Conservation (phyloP, 2,113 vertebrate species). For the Diglossa brunneiventris region DNA sequence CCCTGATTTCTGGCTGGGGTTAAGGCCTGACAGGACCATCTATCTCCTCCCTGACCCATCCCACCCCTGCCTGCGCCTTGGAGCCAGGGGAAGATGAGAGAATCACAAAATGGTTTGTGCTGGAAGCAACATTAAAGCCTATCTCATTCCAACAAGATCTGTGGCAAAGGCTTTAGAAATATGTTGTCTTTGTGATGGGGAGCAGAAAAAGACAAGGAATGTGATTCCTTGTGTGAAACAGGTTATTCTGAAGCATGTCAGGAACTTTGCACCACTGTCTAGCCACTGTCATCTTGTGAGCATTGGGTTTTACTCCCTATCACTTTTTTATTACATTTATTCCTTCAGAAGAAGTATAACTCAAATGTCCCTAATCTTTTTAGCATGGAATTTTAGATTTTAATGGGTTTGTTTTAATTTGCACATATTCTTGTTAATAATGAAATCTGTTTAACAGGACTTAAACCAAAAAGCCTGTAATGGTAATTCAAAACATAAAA, state of each 20-base stretch:
- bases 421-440: conserved; percentile 71
- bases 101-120: neutral
- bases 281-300: neutral
- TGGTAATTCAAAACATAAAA: conserved; percentile 76
- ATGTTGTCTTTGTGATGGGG: neutral
- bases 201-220: neutral
- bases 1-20: neutral
- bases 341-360: conserved; percentile 19
- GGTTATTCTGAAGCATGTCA: neutral
- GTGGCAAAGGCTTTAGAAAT: neutral
- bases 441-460: conserved; percentile 74
- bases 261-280: neutral
- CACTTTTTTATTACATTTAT: conserved; percentile 10
- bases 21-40: neutral
- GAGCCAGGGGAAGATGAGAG: neutral
- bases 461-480: conserved; percentile 75
- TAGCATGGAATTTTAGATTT: conserved; percentile 53
- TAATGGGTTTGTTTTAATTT: conserved; percentile 76
- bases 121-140: neutral
- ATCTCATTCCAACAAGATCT: neutral
- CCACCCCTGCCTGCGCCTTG: neutral
- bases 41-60: neutral
- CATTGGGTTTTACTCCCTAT: neutral
- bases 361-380: conserved; percentile 52
- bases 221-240: neutral